These are phyloP conservation scores for Meandrina meandrites DNA, from an alignment of 92 coral and sea anemone species.

Conservation along the genomic window DNA sequence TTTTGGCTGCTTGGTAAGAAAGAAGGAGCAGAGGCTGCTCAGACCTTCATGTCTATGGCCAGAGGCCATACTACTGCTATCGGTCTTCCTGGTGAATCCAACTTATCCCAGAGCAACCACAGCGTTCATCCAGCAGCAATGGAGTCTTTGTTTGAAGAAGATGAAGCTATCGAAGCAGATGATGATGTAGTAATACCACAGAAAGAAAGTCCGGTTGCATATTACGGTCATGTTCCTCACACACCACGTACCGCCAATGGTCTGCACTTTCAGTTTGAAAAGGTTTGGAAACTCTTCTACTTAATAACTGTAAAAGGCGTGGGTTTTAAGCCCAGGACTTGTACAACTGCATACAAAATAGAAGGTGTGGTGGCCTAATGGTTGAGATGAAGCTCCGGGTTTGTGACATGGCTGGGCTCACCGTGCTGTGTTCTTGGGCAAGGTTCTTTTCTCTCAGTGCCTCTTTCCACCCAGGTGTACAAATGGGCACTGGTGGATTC, in stretches of 20 bases:
- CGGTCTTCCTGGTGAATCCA: not conserved
- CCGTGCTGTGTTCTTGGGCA: too few relatives aligned
- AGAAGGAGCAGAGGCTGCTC: slow-evolving; percentile 16
- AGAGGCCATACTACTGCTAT: slow-evolving; percentile 39
- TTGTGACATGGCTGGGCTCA: too few relatives aligned
- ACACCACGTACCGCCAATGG: slow-evolving; percentile 22
- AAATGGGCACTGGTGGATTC: too few relatives aligned
- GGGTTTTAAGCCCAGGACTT: too few relatives aligned
- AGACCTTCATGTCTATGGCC: slow-evolving; percentile 21
- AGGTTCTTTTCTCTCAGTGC: too few relatives aligned
- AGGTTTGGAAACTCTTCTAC: slow-evolving; percentile 6
- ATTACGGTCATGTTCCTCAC: slow-evolving; percentile 84
- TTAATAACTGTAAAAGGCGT: too few relatives aligned
- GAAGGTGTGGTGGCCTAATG: too few relatives aligned
- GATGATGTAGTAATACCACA: slow-evolving; percentile 8
- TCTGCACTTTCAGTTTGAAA: slow-evolving; percentile 42
- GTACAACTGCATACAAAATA: too few relatives aligned
- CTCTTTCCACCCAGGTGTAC: too few relatives aligned
- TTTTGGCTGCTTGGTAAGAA: slow-evolving; percentile 77
- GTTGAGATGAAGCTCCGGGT: too few relatives aligned
- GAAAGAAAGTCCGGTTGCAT: slow-evolving; percentile 62
- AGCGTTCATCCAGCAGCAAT: not conserved
- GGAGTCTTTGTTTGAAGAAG: not conserved
- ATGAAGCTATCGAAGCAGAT: not conserved
- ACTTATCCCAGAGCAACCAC: not conserved